These are phyloP conservation scores for Pitangus sulphuratus DNA, from an alignment of 2,797 vertebrate species.

Conservation along the genomic window DNA sequence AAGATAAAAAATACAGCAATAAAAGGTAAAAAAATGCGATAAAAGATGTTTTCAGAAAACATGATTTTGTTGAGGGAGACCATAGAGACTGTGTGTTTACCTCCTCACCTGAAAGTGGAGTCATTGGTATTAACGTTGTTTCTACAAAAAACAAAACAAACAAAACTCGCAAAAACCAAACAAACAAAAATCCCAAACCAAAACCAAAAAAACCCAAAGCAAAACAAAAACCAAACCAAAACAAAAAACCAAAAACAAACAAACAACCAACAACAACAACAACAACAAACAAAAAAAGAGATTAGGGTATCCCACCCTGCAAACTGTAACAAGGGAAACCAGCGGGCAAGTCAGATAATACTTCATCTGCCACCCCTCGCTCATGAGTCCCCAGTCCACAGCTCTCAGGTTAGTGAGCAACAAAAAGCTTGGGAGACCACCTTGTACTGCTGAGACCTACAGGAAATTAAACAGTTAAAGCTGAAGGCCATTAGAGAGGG, in stretches of 20 bases:
- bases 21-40: not conserved
- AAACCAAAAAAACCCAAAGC: too few species aligned
- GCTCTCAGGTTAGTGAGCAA: not conserved
- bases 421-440: not conserved
- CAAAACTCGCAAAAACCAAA: too few species aligned
- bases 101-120: rapidly evolving
- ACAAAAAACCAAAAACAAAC: too few species aligned
- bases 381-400: rapidly evolving
- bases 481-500: not conserved
- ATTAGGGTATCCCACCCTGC: not conserved
- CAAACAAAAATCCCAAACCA: too few species aligned
- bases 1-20: not conserved
- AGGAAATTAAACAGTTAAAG: conserved; percentile 29
- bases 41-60: not conserved
- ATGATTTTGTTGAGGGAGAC: not conserved
- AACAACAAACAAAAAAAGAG: rapidly evolving
- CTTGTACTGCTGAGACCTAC: not conserved
- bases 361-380: not conserved
- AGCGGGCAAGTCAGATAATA: not conserved
- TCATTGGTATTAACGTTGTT: not conserved
- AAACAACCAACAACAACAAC: too few species aligned
- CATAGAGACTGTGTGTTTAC: rapidly evolving
- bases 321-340: not conserved
- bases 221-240: too few species aligned
- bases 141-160: not conserved